These are phyloP conservation scores for Felis chaus DNA, from an alignment of 2,113 vertebrate species.

Conservation along the genomic window DNA sequence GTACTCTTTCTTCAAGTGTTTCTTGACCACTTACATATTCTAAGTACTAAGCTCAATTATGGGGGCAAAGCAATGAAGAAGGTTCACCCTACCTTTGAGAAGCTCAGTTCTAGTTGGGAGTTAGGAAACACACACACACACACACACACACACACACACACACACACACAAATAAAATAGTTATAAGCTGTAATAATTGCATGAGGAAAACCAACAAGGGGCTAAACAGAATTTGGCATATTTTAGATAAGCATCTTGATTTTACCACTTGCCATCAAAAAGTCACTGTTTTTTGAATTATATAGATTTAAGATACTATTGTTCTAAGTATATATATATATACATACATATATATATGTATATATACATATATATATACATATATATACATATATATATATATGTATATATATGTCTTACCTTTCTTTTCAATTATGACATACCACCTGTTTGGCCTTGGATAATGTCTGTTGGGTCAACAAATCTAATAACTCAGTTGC, in stretches of 20 bases:
- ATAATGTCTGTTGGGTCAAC: background rate
- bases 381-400: background rate
- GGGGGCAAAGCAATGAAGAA: background rate
- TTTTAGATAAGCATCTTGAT: background rate
- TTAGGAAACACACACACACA: background rate
- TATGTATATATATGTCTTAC: background rate
- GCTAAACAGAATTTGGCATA: background rate
- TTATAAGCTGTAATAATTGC: background rate
- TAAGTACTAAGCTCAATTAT: background rate
- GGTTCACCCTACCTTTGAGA: background rate
- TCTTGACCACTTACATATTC: background rate
- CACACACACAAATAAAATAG: background rate
- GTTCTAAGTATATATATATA: background rate
- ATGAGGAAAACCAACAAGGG: background rate
- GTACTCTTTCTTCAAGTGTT: background rate
- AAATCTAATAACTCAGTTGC: background rate
- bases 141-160: background rate
- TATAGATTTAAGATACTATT: background rate
- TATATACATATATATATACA: background rate
- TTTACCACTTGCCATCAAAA: background rate
- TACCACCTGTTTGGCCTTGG: background rate
- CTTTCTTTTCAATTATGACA: slow-evolving; percentile 7
- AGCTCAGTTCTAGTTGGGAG: background rate
- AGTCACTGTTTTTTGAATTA: background rate
- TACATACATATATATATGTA: background rate